Evolutionary conservation across 2,113 vertebrate genomes (phyloP), one percentile per base, ranked within the genome.

Genomic region (Gulo gulo): DNA sequence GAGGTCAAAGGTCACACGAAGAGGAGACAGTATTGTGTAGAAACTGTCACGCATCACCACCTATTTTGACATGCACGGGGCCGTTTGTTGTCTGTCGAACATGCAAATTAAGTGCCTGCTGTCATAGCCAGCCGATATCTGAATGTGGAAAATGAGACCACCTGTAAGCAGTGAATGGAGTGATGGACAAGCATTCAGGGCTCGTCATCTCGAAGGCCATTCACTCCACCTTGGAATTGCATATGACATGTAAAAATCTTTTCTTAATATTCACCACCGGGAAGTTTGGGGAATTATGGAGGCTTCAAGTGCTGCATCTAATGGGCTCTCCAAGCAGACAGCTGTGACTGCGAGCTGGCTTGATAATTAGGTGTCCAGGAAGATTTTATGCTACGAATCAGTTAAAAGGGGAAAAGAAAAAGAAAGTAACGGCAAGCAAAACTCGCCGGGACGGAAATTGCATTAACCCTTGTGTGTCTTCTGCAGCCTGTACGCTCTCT

Each of bases 31-130:
- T 99, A 99, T 99, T 99, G 99, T 99, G 99, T 99, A 99, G 99
- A 98, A 99, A 99, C 99, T 99, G 99, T 99, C 99, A 99, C 99
- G 99, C 99, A 99, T 99, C 99, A 99, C 99, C 99, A 99, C 99
- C 99, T 99, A 99, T 99, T 99, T 99, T 99, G 99, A 99, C 99
- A 99, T 99, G 99, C 99, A 99, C 99, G 98, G 99, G 99, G 99
- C 99, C 99, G 99, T 99, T 99, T 99, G 99, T 99, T 99, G 99
- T 99, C 99, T 99, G 99, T 99, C 99, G 99, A 99, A 99, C 99
- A 99, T 99, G 99, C 99, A 99, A 99, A 99, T 99, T 99, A 99
- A 99, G 99, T 99, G 99, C 99, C 99, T 99, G 99, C 99, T 99
- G 99, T 99, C 99, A 99, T 99, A 99, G 99, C 99, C 99, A 99